These are phyloP conservation scores for Diceros bicornis DNA, from an alignment of 2,797 vertebrate genomes.

Conservation along the genomic window DNA sequence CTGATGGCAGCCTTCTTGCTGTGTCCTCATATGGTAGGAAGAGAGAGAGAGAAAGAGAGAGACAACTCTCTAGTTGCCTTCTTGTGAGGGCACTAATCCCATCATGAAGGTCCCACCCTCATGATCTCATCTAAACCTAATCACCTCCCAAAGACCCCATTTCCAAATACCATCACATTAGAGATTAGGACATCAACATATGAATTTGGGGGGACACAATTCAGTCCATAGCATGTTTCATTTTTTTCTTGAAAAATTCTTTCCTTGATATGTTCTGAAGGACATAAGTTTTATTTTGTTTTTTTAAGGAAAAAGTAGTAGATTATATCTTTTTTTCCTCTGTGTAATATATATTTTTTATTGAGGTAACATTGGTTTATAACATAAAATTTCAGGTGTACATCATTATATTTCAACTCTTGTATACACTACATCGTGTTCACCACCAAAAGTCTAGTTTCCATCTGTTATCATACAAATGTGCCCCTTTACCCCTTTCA, in stretches of 20 bases:
- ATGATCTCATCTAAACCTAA: not conserved
- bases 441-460: too few relatives aligned
- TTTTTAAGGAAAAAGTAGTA: not conserved
- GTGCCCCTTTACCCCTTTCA: too few relatives aligned
- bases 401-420: too few relatives aligned
- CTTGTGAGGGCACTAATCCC: not conserved
- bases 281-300: not conserved
- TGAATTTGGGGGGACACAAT: not conserved
- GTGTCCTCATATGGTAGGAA: not conserved
- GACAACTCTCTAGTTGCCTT: not conserved
- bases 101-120: not conserved
- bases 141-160: not conserved
- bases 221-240: not conserved
- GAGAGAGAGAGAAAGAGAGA: not conserved
- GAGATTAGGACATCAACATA: not conserved
- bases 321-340: not conserved
- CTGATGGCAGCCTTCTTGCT: not conserved
- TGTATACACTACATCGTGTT: too few relatives aligned
- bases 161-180: not conserved
- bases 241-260: not conserved
- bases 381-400: too few relatives aligned
- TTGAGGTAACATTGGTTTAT: too few relatives aligned
- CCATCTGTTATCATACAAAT: too few relatives aligned
- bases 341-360: too few relatives aligned
- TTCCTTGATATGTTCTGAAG: constrained; percentile 22